Evolutionary conservation across 2,888 invertebrate species (phyloP).

Genomic region (Hemicrepidius hirtus): DNA sequence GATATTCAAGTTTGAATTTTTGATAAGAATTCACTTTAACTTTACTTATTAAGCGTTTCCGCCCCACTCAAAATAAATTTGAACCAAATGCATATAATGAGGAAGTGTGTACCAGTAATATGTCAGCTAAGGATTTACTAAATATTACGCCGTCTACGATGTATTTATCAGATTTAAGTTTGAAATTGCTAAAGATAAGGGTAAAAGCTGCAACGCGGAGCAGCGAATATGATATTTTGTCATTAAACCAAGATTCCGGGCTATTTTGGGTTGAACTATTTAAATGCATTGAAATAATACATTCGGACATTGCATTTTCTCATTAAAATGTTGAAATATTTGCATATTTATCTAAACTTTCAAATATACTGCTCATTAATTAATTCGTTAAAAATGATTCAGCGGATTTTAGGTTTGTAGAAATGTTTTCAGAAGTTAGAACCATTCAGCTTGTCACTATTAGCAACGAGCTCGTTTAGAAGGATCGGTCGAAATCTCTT

Average conservation of each 20-base stretch:
- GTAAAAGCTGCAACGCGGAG: slow-evolving; percentile 46
- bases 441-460: slow-evolving; percentile 26
- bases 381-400: slow-evolving; percentile 1
- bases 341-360: background rate
- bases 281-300: slow-evolving; percentile 1
- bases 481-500: slow-evolving; percentile 19
- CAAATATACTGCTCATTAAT: slow-evolving; percentile 2
- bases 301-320: background rate
- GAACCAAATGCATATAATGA: slow-evolving; percentile 59
- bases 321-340: background rate
- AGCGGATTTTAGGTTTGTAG: slow-evolving; percentile 5
- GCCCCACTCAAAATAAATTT: slow-evolving; percentile 59
- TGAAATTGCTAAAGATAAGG: slow-evolving; percentile 61
- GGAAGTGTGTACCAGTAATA: slow-evolving; percentile 58
- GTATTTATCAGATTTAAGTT: slow-evolving; percentile 63
- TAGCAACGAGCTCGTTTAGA: slow-evolving; percentile 16
- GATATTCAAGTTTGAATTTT: slow-evolving; percentile 42
- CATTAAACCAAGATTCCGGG: slow-evolving; percentile 38
- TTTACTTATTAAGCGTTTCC: slow-evolving; percentile 67
- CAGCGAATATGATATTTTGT: slow-evolving; percentile 45
- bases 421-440: slow-evolving; percentile 18
- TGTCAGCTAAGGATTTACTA: slow-evolving; percentile 60
- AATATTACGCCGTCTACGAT: slow-evolving; percentile 59
- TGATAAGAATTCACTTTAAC: slow-evolving; percentile 67
- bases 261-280: slow-evolving; percentile 15